Evolutionary conservation across 2,113 vertebrate species (phyloP).

Genomic region (Motacilla alba): DNA sequence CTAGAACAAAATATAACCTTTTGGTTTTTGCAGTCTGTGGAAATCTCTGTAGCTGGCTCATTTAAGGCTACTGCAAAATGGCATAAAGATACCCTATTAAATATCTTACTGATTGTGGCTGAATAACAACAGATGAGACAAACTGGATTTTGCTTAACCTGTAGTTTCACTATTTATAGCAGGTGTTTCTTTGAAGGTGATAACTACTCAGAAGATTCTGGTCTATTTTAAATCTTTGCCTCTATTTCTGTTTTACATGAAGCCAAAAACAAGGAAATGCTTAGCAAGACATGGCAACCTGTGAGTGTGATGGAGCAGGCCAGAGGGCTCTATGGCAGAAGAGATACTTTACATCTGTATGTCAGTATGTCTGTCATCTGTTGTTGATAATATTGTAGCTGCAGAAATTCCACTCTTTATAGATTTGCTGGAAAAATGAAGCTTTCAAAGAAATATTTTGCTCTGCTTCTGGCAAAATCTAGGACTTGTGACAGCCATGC

Average conservation of each 20-base stretch:
- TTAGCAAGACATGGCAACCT: neutral
- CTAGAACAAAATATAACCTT: neutral
- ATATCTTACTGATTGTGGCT: neutral
- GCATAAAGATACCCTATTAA: neutral
- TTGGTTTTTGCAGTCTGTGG: neutral
- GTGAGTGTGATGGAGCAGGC: neutral
- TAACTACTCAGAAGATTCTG: neutral
- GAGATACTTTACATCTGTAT: neutral
- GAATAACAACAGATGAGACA: neutral
- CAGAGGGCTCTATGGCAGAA: neutral
- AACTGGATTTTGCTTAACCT: neutral
- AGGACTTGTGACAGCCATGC: neutral
- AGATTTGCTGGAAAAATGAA: neutral
- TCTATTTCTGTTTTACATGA: neutral
- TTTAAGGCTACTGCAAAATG: neutral
- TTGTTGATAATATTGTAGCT: neutral
- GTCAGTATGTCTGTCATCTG: neutral
- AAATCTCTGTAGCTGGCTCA: neutral
- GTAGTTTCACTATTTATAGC: neutral
- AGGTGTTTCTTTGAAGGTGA: neutral
- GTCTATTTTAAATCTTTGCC: neutral
- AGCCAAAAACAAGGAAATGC: neutral
- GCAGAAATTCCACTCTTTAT: neutral
- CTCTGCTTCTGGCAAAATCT: neutral
- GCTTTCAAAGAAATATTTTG: neutral